phyloP scores from a whole-genome alignment of 2,888 invertebrate genomes.

The Drosophila affinis region DNA sequence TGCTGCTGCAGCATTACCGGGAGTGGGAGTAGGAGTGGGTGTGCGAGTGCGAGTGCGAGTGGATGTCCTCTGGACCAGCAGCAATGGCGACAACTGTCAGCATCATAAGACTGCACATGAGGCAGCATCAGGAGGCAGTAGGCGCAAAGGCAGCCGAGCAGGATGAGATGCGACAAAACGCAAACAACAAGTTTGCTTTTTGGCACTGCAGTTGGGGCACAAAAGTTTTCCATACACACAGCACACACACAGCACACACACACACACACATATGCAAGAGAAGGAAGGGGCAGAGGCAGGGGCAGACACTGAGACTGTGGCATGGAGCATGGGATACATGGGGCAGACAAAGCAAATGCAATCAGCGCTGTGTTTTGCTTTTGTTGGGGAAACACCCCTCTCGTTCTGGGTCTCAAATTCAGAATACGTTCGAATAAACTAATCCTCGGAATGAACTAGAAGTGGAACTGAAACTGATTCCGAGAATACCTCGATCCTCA shows the following conservation, averaged over 20 bases:
- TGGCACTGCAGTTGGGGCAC: conserved; percentile 43
- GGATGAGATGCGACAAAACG: conserved; percentile 47
- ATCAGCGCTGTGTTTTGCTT: conserved; percentile 55
- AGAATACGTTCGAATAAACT: conserved; percentile 34
- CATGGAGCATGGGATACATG: conserved; percentile 18
- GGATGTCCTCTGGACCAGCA: conserved; percentile 36
- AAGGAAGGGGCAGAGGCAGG: neutral
- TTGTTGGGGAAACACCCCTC: conserved; percentile 21
- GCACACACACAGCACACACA: conserved; percentile 6
- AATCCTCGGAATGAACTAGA: conserved; percentile 24
- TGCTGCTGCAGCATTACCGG: neutral
- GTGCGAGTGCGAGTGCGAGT: neutral
- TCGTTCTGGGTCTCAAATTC: conserved; percentile 21
- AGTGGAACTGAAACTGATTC: neutral
- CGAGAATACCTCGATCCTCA: neutral
- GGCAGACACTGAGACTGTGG: conserved; percentile 1
- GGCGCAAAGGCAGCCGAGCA: neutral
- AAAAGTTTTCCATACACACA: neutral
- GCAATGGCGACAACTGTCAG: conserved; percentile 69
- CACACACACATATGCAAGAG: conserved; percentile 6
- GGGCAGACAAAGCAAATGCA: conserved; percentile 57
- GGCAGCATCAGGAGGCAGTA: conserved; percentile 22
- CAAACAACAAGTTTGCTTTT: conserved; percentile 64
- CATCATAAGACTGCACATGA: conserved; percentile 66
- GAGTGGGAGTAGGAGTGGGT: conserved; percentile 9